phyloP scores from a whole-genome alignment of 2,888 invertebrate genomes.

The Lypha dubia region DNA sequence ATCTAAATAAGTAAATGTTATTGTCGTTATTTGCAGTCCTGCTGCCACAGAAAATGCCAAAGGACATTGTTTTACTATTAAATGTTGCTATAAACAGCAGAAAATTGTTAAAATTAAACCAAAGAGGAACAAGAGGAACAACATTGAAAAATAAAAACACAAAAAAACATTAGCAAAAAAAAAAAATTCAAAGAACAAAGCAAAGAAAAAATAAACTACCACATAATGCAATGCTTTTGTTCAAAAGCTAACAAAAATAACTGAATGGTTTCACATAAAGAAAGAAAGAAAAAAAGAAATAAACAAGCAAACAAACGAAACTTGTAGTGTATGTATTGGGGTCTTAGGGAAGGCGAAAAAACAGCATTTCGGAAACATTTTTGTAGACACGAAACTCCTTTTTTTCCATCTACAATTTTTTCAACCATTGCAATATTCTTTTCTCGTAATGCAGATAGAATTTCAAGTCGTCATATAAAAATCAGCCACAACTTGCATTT shows the following conservation, averaged over 20 bases:
- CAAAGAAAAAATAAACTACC: conserved; percentile 17
- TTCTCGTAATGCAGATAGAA: not conserved
- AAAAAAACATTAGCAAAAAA: too few relatives aligned
- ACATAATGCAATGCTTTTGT: conserved; percentile 33
- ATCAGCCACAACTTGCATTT: conserved; percentile 60
- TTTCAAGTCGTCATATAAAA: conserved; percentile 12
- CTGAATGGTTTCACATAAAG: conserved; percentile 1
- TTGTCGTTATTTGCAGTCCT: conserved; percentile 24
- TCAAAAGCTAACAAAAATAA: conserved; percentile 11
- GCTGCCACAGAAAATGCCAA: conserved; percentile 54
- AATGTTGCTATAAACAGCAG: conserved; percentile 20
- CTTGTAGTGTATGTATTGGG: not conserved
- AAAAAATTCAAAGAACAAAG: not conserved
- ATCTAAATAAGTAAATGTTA: conserved; percentile 34
- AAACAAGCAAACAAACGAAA: not conserved
- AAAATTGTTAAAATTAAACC: not conserved
- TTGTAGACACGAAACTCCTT: not conserved
- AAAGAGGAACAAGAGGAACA: conserved; percentile 1
- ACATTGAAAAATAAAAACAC: conserved; percentile 25
- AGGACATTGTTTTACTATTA: conserved; percentile 58
- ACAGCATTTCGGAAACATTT: not conserved
- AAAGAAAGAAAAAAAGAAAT: too few relatives aligned
- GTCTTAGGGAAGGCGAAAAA: not conserved
- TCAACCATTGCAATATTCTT: not conserved
- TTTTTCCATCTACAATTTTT: not conserved